Evolutionary conservation across 1,140 invertebrate genomes (phyloP), one percentile per base, ranked within the genome.

Genomic region (Drosophila willistoni): DNA sequence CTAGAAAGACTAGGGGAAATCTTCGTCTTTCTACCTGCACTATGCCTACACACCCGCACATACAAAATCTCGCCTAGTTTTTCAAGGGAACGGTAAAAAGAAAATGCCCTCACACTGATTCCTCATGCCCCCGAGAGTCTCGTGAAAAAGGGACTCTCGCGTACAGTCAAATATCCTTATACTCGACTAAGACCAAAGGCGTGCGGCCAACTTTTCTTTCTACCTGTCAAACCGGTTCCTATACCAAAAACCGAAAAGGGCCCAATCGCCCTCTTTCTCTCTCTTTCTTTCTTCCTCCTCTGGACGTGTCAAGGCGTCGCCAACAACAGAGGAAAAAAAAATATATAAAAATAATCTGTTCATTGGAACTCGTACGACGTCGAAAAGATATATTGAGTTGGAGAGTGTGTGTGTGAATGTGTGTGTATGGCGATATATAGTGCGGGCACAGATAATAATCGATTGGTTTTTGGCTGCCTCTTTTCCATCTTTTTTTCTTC

Each of bases 381-480:
- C 47, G 19, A 55, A 19, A 51, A 51, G 44, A 51, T 51, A 51
- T 10, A 51, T 51, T 51, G 17, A 42, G 62, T 34, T 57, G 29
- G 19, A 62, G 34, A 1, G 5, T 29, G 9, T 10, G 9, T 36
- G 34, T 54, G 13, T 68, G 19, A n/a, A n/a, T 29, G 39, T 39
- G 13, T 63, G 29, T 73, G 54, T 42, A 54, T 60, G 39, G 64
- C 74, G 68, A 79, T 87, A 86, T 86, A 86, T 86, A 80, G 75
- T 83, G 84, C 77, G 75, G 70, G 70, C 71, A 75, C 73, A 89
- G 81, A 87, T 87, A 89, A 87, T 87, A 87, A 87, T 87, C 83
- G 83, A 89, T 87, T 84, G 77, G 80, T 74, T 89, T 87, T 89
- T 75, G 84, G 82, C 79, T 77, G 84, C 64, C 61, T 86, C 83